Evolutionary conservation across 30 jellyfish, hydroid and myxozoan genomes (phyloP).

Genomic region (Clytia hemisphaerica): DNA sequence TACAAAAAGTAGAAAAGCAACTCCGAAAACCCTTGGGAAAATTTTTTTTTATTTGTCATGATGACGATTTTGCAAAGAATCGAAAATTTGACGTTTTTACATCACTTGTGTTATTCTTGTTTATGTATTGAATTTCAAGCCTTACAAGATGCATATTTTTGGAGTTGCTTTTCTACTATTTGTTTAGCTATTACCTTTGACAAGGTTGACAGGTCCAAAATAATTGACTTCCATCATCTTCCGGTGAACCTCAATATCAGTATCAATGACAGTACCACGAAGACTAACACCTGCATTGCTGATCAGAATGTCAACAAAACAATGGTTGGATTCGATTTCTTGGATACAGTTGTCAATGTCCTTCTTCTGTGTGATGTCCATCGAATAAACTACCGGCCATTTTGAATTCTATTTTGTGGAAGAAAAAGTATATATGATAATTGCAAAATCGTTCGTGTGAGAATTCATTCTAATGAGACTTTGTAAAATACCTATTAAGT

Average conservation of each 20-base stretch:
- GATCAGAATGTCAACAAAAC: slow-evolving; percentile 56
- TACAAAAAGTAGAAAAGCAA: neutral
- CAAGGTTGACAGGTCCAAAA: slow-evolving; percentile 66
- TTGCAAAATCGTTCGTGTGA: no score
- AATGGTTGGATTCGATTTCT: slow-evolving; percentile 25
- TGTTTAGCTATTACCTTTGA: slow-evolving; percentile 66
- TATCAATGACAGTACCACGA: slow-evolving; percentile 61
- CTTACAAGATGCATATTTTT: no score
- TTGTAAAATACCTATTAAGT: no score
- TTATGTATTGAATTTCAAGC: no score
- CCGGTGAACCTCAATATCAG: slow-evolving; percentile 37
- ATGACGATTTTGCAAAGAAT: no score
- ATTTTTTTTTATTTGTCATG: no score
- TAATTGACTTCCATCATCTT: slow-evolving; percentile 66
- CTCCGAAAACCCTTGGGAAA: no score
- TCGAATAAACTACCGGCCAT: slow-evolving; percentile 43
- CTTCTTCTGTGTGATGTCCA: slow-evolving; percentile 50
- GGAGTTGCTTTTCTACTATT: no score
- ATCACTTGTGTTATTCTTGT: no score
- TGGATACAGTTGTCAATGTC: slow-evolving; percentile 19
- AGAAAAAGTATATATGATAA: neutral
- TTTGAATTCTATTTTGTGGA: neutral
- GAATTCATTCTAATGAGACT: no score
- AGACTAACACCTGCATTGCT: slow-evolving; percentile 90
- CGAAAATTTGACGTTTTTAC: no score